phyloP scores from a whole-genome alignment of 2,797 vertebrate species.

The Sebastes hopkinsi region DNA sequence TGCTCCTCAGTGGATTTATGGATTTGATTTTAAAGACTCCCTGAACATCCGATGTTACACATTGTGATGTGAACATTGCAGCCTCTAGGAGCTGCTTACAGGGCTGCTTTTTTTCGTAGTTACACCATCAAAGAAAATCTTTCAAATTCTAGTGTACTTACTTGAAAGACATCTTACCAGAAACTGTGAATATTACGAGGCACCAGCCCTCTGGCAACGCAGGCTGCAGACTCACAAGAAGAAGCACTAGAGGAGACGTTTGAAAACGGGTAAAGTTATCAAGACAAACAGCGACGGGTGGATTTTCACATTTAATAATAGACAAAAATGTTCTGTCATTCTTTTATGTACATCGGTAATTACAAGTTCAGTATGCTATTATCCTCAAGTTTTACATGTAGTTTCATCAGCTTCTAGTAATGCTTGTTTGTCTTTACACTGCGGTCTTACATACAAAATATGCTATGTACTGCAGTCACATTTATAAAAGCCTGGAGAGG shows the following conservation, averaged over 20 bases:
- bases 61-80: not conserved
- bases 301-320: conserved; percentile 92
- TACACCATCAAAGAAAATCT: conserved; percentile 8
- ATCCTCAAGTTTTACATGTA: conserved; percentile 83
- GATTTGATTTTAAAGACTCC: not conserved
- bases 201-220: not conserved
- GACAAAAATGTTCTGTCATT: conserved; percentile 91
- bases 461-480: conserved; percentile 75
- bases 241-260: not conserved
- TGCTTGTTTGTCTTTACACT: conserved; percentile 75
- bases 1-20: not conserved
- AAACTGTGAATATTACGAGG: not conserved
- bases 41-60: not conserved
- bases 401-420: conserved; percentile 91
- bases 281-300: conserved; percentile 27
- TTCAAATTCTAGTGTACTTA: not conserved
- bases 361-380: conserved; percentile 89
- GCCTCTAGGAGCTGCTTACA: not conserved
- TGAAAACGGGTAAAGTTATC: not conserved
- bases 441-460: conserved; percentile 82
- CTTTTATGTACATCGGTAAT: conserved; percentile 90
- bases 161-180: conserved; percentile 9
- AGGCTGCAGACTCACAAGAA: not conserved
- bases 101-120: conserved; percentile 9
- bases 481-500: conserved; percentile 77